Base-by-base conservation (phyloP, 2,888 invertebrate species). In the Drosophila anceps region DNA sequence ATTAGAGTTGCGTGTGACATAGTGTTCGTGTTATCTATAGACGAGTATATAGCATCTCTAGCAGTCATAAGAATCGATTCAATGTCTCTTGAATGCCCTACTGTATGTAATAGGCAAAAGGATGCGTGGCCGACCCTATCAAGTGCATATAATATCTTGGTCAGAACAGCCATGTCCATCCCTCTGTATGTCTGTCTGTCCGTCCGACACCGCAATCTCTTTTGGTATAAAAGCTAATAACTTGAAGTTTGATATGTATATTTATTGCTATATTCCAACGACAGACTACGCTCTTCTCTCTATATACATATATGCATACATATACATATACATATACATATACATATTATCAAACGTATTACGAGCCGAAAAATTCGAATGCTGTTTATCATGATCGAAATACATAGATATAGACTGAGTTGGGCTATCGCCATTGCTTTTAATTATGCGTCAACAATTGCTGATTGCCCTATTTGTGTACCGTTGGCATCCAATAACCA, bases 381-480 rank as follows among this genome's bases (percentile, higher is more conserved):
- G 29, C 9, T n/a, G 4, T 12, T 54, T 27, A 54, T 27, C 37
- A 37, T n/a, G 29, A 62, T 55, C 18, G 2, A 8, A 39, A 39
- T 20, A 53, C 35, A 35, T 35, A 35, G 51, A 35, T 53, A 35
- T 24, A 13, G 35, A 53, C 20, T 43, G 8, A 13, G 24, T 7
- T 4, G 24, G 44, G 27, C 27, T 48, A 48, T 29, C 29, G 29
- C 10, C 48, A 18, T 20, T 35, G 43, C 18, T 13, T 73, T 70
- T 72, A 61, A 70, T 72, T 65, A 73, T 70, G 70, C 65, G 55
- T 70, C 61, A 72, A 59, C 50, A 43, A 51, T 37, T 31, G 37
- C 18, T 33, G 69, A 73, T 74, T 64, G 12, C 53, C 18, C 18
- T 33, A 31, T 50, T 50, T 50, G 7, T n/a, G 48, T 48, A 27